phyloP scores from a whole-genome alignment of 2,888 invertebrate genomes.

The Thyatira batis region DNA sequence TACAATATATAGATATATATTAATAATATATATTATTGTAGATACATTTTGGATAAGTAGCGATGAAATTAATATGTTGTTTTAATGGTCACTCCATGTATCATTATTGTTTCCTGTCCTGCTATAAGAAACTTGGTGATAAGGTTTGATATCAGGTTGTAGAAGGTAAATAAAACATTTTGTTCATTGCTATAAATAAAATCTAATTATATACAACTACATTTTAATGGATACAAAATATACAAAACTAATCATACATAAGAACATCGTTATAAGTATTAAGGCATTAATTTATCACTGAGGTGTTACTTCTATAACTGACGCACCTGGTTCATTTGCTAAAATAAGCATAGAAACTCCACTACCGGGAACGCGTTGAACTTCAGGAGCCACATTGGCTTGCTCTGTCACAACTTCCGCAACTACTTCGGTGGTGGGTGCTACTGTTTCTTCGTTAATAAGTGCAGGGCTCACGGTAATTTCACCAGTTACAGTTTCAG shows the following conservation, averaged over 20 bases:
- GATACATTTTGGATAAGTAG: too few species aligned
- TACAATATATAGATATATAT: not conserved
- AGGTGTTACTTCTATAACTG: conserved; percentile 56
- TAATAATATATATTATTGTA: too few species aligned
- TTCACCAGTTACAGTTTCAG: not conserved
- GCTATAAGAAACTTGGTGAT: too few species aligned
- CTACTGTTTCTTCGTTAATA: conserved; percentile 14
- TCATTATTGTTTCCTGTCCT: too few species aligned
- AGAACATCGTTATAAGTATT: conserved; percentile 15
- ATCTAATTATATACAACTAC: conserved; percentile 26
- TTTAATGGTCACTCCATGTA: too few species aligned
- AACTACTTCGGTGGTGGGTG: not conserved
- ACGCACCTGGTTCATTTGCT: conserved; percentile 56
- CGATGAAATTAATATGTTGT: too few species aligned
- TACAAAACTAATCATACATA: conserved; percentile 5
- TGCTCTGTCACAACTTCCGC: conserved; percentile 1
- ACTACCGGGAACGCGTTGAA: not conserved
- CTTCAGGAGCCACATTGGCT: not conserved
- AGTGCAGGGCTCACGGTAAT: conserved; percentile 14
- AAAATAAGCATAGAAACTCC: conserved; percentile 20
- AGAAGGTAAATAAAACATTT: not conserved
- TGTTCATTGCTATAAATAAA: conserved; percentile 4
- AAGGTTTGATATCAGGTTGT: too few species aligned
- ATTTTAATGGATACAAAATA: conserved; percentile 12
- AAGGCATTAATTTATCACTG: conserved; percentile 36